Base-by-base conservation (phyloP, 1,140 invertebrate genomes). In the Asobara japonica region DNA sequence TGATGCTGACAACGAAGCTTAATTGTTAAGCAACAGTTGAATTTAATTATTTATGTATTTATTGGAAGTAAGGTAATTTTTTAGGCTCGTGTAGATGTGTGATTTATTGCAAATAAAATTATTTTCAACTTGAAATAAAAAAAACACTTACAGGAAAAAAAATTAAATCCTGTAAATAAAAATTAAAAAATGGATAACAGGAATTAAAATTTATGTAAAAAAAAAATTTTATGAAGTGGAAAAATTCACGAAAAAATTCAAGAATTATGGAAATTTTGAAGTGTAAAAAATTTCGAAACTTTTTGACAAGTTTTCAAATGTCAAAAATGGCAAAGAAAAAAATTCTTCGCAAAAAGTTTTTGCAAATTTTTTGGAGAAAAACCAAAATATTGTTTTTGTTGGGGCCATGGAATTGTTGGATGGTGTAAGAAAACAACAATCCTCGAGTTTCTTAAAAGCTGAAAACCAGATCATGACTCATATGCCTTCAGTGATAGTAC, bases 1-100 rank as follows among this genome's bases (percentile, higher is more conserved):
- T 29, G 85, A 87, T 70, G 79, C 80, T 64, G 85, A 88, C 48
- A 88, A 88, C 74, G 86, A 88, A 75, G 82, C 86, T 56, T 87
- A 71, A 81, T 73, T n/a, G 73, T 71, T 74, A 66, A 33, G n/a
- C n/a, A 72, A 48, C 68, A 62, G 77, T 66, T 75, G 72, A 76
- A 68, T 71, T 74, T 75, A 48, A 22, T 62, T 16, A 68, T 33
- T 68, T 18, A n/a, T 33, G 27, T 71, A 69, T 70, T 65, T 45
- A 18, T 65, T 60, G 69, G 67, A n/a, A n/a, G n/a, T n/a, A n/a
- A n/a, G n/a, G n/a, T n/a, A n/a, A n/a, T n/a, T n/a, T n/a, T n/a
- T n/a, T n/a, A n/a, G n/a, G 1, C n/a, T 45, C 1, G 18, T 45
- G 10, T 38, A 38, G 10, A 45, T 45, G 13, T 45, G 41, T 45